Evolutionary conservation across 2,797 vertebrate species (phyloP).

Genomic region (Silurus aristotelis): DNA sequence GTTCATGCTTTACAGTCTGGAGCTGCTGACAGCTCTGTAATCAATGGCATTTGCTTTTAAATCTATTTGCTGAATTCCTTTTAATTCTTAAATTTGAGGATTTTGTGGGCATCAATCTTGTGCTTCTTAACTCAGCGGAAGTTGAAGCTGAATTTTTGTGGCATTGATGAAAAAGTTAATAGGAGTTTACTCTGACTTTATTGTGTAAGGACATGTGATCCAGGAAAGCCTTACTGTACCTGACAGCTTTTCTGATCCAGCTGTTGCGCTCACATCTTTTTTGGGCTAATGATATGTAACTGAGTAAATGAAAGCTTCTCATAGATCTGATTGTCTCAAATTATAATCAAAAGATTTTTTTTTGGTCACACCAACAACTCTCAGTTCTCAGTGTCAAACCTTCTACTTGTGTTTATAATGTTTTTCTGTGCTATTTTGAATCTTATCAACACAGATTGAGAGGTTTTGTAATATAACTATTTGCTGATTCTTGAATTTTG

Average conservation of each 20-base stretch:
- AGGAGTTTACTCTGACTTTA: not conserved
- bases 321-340: not conserved
- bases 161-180: not conserved
- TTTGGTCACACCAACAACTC: not conserved
- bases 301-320: slow-evolving; percentile 16
- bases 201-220: not conserved
- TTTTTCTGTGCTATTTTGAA: not conserved
- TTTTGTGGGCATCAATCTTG: not conserved
- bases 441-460: not conserved
- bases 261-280: not conserved
- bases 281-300: not conserved
- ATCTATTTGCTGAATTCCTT: not conserved
- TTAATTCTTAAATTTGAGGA: not conserved
- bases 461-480: not conserved
- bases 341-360: not conserved
- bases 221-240: not conserved
- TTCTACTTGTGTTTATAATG: not conserved
- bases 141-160: not conserved
- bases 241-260: not conserved
- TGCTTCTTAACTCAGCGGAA: not conserved
- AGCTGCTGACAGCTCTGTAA: not conserved
- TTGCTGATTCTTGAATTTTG: not conserved
- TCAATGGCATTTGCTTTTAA: not conserved
- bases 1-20: not conserved
- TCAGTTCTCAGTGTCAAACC: not conserved